These are phyloP conservation scores for Xiphorhynchus erythropygius DNA, from an alignment of 2,797 vertebrate genomes.

Conservation along the genomic window DNA sequence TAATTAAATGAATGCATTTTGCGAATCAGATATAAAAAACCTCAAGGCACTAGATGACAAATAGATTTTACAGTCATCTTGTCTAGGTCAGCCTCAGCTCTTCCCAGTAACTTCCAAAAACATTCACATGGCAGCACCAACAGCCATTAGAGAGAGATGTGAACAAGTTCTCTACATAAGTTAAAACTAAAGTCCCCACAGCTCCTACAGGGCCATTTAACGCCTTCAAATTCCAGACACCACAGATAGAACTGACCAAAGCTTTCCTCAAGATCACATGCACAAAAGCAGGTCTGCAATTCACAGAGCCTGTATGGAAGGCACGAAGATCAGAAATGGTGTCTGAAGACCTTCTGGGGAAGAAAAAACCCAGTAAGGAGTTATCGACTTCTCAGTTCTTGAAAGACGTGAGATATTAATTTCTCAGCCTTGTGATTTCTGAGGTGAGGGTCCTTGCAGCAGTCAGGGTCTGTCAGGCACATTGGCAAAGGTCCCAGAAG, in stretches of 20 bases:
- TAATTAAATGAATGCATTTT: slow-evolving; percentile 23
- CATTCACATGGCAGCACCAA: not conserved
- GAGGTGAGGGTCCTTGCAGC: not conserved
- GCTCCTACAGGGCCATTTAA: not conserved
- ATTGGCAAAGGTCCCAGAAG: not conserved
- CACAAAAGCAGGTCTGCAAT: not conserved
- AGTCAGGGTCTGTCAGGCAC: not conserved
- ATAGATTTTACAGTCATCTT: not conserved
- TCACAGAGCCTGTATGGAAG: rapidly evolving
- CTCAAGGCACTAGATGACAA: not conserved
- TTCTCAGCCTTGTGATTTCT: not conserved
- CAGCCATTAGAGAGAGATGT: not conserved
- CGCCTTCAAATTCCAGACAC: not conserved
- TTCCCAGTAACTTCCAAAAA: not conserved
- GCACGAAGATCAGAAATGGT: not conserved
- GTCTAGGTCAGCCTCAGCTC: not conserved
- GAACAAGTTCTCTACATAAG: not conserved
- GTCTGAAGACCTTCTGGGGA: not conserved
- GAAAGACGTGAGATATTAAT: not conserved
- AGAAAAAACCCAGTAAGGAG: not conserved
- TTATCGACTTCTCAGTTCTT: not conserved
- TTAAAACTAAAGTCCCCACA: not conserved
- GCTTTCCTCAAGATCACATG: not conserved
- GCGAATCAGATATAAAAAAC: not conserved
- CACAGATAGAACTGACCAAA: not conserved